Evolutionary conservation across 2,888 invertebrate genomes (phyloP).

Genomic region (Campopleginae sp.): DNA sequence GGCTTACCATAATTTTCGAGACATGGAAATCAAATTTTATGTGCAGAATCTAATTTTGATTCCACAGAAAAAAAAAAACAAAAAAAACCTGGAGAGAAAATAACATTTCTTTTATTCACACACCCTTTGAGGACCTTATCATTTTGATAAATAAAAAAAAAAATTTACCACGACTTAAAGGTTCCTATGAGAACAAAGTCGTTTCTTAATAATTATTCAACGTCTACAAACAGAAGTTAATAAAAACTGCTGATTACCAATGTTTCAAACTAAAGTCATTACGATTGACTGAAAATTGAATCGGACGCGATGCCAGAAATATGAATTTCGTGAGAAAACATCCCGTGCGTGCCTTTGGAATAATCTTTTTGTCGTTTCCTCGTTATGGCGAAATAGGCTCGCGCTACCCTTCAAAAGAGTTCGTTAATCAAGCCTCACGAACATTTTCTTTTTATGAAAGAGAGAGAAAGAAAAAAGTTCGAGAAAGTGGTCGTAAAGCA

Average conservation of each 20-base stretch:
- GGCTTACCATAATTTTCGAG: too few species aligned
- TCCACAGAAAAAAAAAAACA: neutral
- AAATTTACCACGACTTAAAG: neutral
- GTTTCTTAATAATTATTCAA: neutral
- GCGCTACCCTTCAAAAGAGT: neutral
- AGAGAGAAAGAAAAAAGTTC: neutral
- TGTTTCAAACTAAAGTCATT: neutral
- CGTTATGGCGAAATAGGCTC: neutral
- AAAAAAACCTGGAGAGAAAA: neutral
- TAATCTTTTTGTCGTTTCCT: neutral
- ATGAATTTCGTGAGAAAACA: neutral
- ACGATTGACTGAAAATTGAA: neutral
- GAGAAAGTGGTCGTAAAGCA: neutral
- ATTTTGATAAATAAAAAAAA: neutral
- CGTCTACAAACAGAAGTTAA: neutral
- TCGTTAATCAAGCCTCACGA: constrained; percentile 16
- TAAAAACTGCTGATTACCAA: neutral
- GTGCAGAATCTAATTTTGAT: too few species aligned
- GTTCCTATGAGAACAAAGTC: neutral
- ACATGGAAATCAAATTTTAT: too few species aligned
- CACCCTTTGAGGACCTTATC: neutral
- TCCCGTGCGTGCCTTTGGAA: neutral
- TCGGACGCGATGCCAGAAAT: neutral
- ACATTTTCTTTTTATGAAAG: neutral
- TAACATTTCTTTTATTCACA: neutral